phyloP scores from a whole-genome alignment of 2,888 invertebrate genomes.

The Icerya purchasi region DNA sequence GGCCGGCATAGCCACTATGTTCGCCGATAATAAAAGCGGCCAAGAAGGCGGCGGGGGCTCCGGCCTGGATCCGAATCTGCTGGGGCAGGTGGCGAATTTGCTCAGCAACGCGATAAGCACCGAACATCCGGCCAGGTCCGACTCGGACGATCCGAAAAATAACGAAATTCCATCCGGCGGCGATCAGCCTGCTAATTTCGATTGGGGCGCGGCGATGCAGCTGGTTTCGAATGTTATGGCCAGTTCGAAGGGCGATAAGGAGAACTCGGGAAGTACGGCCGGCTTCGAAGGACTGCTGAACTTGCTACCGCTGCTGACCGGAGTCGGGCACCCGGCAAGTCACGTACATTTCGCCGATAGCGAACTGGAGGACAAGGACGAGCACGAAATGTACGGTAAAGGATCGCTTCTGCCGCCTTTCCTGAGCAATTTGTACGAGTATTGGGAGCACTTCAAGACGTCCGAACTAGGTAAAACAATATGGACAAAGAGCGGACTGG shows the following conservation, averaged over 20 bases:
- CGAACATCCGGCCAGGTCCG: constrained; percentile 12
- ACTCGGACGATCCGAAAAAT: neutral
- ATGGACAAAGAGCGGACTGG: constrained; percentile 50
- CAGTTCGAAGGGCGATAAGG: neutral
- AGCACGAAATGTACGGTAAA: constrained; percentile 36
- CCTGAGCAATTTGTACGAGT: constrained; percentile 42
- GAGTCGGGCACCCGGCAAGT: constrained; percentile 31
- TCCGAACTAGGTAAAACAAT: constrained; percentile 53
- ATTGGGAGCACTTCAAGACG: constrained; percentile 57
- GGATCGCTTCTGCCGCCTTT: constrained; percentile 41
- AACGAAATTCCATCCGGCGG: constrained; percentile 14
- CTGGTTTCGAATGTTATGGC: constrained; percentile 16
- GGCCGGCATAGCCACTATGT: constrained; percentile 9
- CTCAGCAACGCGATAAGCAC: constrained; percentile 24
- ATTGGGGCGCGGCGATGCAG: constrained; percentile 17
- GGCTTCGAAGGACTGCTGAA: constrained; percentile 27
- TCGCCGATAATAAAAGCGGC: constrained; percentile 7
- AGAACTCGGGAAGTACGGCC: constrained; percentile 19
- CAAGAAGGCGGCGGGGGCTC: constrained; percentile 17
- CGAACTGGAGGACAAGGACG: constrained; percentile 36
- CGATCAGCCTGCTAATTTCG: neutral
- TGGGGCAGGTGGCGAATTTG: constrained; percentile 34
- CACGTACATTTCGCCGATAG: constrained; percentile 21
- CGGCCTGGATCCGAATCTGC: constrained; percentile 29
- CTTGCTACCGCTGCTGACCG: constrained; percentile 41